Conservation (phyloP, 2,888 invertebrate genomes). For the Mythimna lalbum region DNA sequence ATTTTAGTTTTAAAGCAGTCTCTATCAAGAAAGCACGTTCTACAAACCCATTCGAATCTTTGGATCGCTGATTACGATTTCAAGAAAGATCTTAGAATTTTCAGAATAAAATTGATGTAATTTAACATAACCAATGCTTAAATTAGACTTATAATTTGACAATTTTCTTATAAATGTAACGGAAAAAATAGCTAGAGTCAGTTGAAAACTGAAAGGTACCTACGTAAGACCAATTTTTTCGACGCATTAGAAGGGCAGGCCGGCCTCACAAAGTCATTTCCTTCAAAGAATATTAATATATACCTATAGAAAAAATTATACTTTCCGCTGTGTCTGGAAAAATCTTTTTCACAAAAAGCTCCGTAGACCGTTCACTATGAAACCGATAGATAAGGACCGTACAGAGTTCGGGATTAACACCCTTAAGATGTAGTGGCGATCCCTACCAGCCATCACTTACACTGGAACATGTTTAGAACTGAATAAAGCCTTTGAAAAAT, state of each 20-base stretch:
- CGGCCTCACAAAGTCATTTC: slow-evolving; percentile 40
- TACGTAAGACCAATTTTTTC: slow-evolving; percentile 18
- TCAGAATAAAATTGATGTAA: slow-evolving; percentile 2
- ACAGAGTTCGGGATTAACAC: slow-evolving; percentile 72
- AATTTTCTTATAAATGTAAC: slow-evolving; percentile 17
- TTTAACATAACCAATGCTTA: slow-evolving; percentile 19
- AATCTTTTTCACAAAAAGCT: slow-evolving; percentile 58
- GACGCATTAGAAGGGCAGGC: slow-evolving; percentile 28
- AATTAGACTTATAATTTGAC: slow-evolving; percentile 29
- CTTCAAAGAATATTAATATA: slow-evolving; percentile 46
- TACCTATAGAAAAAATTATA: slow-evolving; percentile 51
- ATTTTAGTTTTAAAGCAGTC: slow-evolving; percentile 7
- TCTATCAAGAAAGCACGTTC: slow-evolving; percentile 1
- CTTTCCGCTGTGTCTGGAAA: slow-evolving; percentile 52
- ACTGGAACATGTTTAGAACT: slow-evolving; percentile 70
- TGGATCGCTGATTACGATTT: slow-evolving; percentile 10
- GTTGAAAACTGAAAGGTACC: slow-evolving; percentile 13
- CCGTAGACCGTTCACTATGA: slow-evolving; percentile 52
- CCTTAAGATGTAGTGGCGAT: slow-evolving; percentile 69
- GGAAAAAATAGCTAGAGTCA: slow-evolving; percentile 4
- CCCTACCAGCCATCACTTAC: slow-evolving; percentile 68
- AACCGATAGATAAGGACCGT: slow-evolving; percentile 68
- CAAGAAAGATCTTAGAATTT: neutral
- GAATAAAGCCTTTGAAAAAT: slow-evolving; percentile 71
- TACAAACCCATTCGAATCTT: slow-evolving; percentile 9